Evolutionary conservation across 1,140 invertebrate species (phyloP).

Genomic region (Nylanderia fulva): DNA sequence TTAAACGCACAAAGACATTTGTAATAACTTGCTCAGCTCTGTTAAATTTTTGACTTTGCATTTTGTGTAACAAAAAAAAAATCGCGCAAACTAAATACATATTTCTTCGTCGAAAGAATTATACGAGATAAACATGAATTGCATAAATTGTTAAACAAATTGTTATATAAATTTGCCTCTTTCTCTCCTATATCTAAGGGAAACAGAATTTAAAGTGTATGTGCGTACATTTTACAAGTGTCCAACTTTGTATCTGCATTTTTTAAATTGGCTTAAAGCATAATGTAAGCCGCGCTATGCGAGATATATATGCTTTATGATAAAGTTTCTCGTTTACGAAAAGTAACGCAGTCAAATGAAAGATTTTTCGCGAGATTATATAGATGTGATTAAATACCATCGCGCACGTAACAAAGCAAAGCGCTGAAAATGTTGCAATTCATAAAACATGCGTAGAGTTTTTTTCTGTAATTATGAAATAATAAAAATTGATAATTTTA

Average conservation of each 20-base stretch:
- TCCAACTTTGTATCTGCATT: background rate
- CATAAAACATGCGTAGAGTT: background rate
- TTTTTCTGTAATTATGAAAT: background rate
- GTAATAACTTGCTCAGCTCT: background rate
- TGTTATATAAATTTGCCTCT: background rate
- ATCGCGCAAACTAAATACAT: background rate
- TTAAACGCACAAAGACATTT: background rate
- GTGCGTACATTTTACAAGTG: background rate
- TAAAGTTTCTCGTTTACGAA: slow-evolving; percentile 45
- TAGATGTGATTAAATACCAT: background rate
- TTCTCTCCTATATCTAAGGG: background rate
- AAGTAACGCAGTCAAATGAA: slow-evolving; percentile 19
- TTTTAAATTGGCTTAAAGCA: slow-evolving; percentile 42
- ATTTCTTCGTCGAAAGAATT: background rate
- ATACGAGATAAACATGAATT: background rate
- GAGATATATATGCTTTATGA: background rate
- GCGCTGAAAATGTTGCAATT: background rate
- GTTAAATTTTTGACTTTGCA: background rate
- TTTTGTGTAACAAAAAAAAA: background rate
- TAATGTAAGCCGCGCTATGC: background rate
- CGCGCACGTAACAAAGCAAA: background rate
- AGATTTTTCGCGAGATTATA: slow-evolving; percentile 35
- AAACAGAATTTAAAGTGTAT: background rate
- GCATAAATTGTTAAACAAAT: background rate
- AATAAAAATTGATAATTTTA: background rate